Evolutionary conservation across 2,888 invertebrate genomes (phyloP).

Genomic region (Digitonthophagus gazella): DNA sequence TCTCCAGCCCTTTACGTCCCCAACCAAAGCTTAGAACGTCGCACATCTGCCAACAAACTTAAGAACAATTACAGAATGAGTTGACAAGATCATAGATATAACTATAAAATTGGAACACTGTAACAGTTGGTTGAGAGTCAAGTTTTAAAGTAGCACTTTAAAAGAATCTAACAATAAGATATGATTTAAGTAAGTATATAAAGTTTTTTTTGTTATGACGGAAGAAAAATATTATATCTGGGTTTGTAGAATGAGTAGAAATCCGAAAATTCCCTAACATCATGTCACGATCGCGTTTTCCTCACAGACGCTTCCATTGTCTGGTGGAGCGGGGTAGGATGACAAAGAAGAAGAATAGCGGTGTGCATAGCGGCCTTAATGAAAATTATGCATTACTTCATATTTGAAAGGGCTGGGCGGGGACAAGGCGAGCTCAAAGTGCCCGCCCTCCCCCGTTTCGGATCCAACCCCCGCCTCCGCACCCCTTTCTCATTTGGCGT

Average conservation of each 20-base stretch:
- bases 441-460: constrained; percentile 35
- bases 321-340: neutral
- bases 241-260: no score
- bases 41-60: no score
- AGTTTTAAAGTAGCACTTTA: no score
- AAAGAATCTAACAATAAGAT: no score
- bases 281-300: constrained; percentile 34
- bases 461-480: neutral
- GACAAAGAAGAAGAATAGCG: constrained; percentile 34
- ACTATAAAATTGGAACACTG: no score
- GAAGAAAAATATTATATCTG: no score
- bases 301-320: constrained; percentile 41
- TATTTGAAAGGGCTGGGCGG: constrained; percentile 42
- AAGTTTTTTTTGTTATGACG: neutral
- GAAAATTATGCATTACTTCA: constrained; percentile 49
- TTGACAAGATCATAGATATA: no score
- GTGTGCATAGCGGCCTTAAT: constrained; percentile 42
- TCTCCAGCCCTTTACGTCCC: no score
- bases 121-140: no score
- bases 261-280: neutral
- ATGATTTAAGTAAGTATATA: neutral
- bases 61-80: no score
- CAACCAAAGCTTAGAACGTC: no score
- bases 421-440: constrained; percentile 37
- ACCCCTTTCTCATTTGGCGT: constrained; percentile 37